phyloP scores from a whole-genome alignment of 2,888 invertebrate species.

The Actias luna region DNA sequence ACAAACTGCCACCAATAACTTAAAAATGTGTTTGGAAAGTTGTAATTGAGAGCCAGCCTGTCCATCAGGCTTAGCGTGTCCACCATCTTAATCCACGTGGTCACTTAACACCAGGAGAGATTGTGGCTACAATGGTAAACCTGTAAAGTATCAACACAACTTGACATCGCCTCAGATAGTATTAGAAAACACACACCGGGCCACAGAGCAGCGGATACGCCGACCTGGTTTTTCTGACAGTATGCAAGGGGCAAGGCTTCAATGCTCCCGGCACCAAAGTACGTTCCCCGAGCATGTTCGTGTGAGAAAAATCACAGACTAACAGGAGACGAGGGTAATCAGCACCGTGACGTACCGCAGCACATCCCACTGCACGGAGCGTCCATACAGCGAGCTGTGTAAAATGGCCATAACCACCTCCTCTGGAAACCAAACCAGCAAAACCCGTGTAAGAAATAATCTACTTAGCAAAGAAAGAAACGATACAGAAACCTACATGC shows the following conservation, averaged over 20 bases:
- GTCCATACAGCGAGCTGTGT: constrained; percentile 71
- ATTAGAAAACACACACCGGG: constrained; percentile 43
- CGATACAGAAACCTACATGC: no score
- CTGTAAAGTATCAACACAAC: no score
- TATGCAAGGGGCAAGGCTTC: constrained; percentile 54
- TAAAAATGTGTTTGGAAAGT: no score
- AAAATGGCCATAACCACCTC: constrained; percentile 71
- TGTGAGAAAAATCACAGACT: constrained; percentile 76
- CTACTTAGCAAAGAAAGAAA: neutral
- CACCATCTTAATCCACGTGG: no score
- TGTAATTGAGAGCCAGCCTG: no score
- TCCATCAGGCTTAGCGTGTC: no score
- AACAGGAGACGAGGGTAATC: constrained; percentile 52
- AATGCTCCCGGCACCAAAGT: constrained; percentile 54
- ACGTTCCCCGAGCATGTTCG: constrained; percentile 71
- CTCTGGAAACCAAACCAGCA: constrained; percentile 36
- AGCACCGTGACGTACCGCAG: constrained; percentile 59
- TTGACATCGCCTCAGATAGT: no score
- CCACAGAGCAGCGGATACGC: constrained; percentile 60
- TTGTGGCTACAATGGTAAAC: no score
- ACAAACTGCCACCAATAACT: no score
- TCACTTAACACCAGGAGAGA: no score
- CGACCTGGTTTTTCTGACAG: constrained; percentile 40
- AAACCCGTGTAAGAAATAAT: neutral
- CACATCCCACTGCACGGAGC: constrained; percentile 67